phyloP scores from a whole-genome alignment of 2,797 vertebrate species.

The Pseudocheirus occidentalis region DNA sequence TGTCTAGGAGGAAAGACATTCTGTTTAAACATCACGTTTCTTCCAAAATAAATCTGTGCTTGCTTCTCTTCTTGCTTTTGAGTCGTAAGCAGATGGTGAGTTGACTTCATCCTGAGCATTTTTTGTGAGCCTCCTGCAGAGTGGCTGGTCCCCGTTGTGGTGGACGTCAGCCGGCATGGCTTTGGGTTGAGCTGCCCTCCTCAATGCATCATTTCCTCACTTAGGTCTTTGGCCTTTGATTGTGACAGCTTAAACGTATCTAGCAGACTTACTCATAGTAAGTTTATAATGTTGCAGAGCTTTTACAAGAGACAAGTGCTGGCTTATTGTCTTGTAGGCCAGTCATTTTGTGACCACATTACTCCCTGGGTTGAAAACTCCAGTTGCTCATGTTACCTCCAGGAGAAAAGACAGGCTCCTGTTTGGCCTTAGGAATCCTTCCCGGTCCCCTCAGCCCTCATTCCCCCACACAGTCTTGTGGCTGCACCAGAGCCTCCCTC shows the following conservation, averaged over 20 bases:
- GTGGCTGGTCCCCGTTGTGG: neutral
- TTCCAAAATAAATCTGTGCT: neutral
- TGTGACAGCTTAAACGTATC: neutral
- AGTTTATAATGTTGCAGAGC: neutral
- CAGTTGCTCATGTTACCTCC: neutral
- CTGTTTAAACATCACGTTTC: neutral
- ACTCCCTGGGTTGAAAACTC: neutral
- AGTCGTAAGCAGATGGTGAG: neutral
- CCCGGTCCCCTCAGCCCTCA: fast-evolving
- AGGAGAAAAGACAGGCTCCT: too few relatives aligned
- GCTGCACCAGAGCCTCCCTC: too few relatives aligned
- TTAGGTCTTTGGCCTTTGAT: neutral
- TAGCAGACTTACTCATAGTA: neutral
- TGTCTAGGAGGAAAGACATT: neutral
- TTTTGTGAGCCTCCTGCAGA: neutral
- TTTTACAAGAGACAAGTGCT: neutral
- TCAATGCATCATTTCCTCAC: neutral
- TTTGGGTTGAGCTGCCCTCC: neutral
- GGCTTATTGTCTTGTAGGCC: neutral
- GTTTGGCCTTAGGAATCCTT: neutral
- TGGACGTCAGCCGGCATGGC: neutral
- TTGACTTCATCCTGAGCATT: neutral
- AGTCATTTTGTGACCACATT: neutral
- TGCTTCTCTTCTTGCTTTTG: neutral
- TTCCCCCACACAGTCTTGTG: too few relatives aligned